phyloP scores from a whole-genome alignment of 2,888 invertebrate genomes.

The Drosophila tanythrix region DNA sequence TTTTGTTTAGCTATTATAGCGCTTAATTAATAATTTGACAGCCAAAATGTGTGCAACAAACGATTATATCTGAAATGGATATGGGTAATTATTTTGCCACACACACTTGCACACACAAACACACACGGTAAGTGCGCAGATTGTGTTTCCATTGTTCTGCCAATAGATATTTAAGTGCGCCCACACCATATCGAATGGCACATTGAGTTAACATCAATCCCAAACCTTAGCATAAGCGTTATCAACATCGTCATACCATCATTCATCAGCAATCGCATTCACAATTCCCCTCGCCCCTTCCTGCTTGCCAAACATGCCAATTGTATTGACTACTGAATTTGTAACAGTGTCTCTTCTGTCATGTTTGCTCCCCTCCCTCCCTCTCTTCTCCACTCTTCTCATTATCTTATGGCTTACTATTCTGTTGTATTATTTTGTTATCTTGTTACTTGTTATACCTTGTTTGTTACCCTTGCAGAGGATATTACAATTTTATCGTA shows the following conservation, averaged over 20 bases:
- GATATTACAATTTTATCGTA: not conserved
- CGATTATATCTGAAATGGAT: conserved; percentile 12
- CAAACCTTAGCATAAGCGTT: not conserved
- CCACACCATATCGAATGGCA: conserved; percentile 40
- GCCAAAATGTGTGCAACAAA: not conserved
- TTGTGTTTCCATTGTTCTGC: conserved; percentile 36
- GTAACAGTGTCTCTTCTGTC: conserved; percentile 32
- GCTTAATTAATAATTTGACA: conserved; percentile 24
- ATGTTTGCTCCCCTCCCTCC: not conserved
- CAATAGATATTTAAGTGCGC: conserved; percentile 48
- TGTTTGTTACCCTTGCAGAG: not conserved
- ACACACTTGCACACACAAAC: not conserved
- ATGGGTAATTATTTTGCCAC: conserved; percentile 16
- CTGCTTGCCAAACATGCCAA: conserved; percentile 52
- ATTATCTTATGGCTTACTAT: not conserved
- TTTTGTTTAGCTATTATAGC: not conserved
- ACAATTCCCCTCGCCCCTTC: no score
- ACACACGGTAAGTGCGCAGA: not conserved
- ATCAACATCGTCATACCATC: not conserved
- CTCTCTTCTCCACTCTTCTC: conserved; percentile 6
- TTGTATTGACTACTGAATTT: conserved; percentile 73
- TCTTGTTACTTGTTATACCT: conserved; percentile 2
- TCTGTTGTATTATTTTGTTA: not conserved
- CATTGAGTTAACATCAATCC: conserved; percentile 29
- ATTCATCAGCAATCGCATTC: not conserved